Conservation (phyloP, 2,797 vertebrate genomes). For the Halcyon chelicuti region DNA sequence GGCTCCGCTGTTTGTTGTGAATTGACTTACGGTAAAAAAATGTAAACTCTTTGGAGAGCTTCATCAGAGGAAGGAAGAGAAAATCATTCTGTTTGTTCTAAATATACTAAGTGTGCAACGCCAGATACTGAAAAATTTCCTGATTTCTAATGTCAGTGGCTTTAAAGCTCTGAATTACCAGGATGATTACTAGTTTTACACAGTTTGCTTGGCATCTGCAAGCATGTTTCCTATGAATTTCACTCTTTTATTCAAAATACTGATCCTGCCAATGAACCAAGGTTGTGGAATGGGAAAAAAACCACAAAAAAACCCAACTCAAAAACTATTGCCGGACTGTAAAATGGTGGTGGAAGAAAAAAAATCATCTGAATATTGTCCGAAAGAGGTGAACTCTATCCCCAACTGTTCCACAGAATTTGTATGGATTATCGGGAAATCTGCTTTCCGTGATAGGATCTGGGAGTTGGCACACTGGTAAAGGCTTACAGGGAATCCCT, state of each 20-base stretch:
- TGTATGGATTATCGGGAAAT: background rate
- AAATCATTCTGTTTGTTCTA: background rate
- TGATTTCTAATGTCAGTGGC: background rate
- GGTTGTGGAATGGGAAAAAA: background rate
- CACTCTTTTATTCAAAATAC: background rate
- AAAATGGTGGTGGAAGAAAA: background rate
- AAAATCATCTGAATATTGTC: background rate
- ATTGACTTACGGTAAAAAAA: background rate
- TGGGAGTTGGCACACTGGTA: no score
- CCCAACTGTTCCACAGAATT: fast-evolving
- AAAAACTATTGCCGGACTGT: background rate
- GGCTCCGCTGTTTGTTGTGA: background rate
- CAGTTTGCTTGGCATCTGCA: background rate
- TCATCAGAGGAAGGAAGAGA: background rate
- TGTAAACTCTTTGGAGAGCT: background rate
- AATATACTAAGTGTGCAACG: background rate
- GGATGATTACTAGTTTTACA: background rate
- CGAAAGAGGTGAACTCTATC: background rate
- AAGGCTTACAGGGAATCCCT: background rate
- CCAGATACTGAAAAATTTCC: background rate
- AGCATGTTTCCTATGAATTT: background rate
- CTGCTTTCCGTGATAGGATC: background rate
- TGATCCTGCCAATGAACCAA: background rate
- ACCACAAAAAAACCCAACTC: no score
- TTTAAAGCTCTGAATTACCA: background rate